phyloP scores from a whole-genome alignment of 2,888 invertebrate genomes.

The Protodeltote pygarga region DNA sequence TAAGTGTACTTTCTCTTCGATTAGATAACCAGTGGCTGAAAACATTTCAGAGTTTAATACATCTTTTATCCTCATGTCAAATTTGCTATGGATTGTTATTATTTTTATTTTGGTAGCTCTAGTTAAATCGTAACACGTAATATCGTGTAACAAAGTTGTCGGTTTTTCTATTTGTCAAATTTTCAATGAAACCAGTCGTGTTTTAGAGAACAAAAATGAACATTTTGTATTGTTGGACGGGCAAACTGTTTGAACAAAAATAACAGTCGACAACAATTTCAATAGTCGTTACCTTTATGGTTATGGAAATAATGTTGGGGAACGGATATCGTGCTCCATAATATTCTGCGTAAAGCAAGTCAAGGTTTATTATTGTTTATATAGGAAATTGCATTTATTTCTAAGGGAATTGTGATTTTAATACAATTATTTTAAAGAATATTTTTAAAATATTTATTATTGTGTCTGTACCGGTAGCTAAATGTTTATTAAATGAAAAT shows the following conservation, averaged over 20 bases:
- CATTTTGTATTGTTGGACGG: conserved; percentile 27
- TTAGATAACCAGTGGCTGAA: conserved; percentile 26
- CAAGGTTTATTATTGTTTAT: conserved; percentile 35
- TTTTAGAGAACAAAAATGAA: conserved; percentile 17
- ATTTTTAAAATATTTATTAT: too few species aligned
- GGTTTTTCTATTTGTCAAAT: conserved; percentile 14
- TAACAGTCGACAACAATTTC: conserved; percentile 13
- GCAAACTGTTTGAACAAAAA: conserved; percentile 25
- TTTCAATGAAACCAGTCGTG: conserved; percentile 1
- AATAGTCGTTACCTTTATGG: conserved; percentile 30
- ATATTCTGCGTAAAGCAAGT: conserved; percentile 26
- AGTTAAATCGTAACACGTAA: conserved; percentile 2
- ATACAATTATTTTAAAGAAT: too few species aligned
- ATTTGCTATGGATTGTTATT: not conserved
- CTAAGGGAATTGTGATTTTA: conserved; percentile 23
- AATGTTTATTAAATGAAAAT: too few species aligned
- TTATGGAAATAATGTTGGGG: conserved; percentile 37
- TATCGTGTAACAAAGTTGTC: not conserved
- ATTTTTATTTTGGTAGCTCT: too few species aligned
- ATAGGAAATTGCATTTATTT: conserved; percentile 27
- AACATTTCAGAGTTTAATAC: not conserved
- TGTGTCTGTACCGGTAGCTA: too few species aligned
- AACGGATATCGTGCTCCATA: conserved; percentile 56
- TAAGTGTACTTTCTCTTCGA: conserved; percentile 73
- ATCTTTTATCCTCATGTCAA: conserved; percentile 2